Conservation (phyloP, 2,888 invertebrate species). For the Campaea margaritaria region DNA sequence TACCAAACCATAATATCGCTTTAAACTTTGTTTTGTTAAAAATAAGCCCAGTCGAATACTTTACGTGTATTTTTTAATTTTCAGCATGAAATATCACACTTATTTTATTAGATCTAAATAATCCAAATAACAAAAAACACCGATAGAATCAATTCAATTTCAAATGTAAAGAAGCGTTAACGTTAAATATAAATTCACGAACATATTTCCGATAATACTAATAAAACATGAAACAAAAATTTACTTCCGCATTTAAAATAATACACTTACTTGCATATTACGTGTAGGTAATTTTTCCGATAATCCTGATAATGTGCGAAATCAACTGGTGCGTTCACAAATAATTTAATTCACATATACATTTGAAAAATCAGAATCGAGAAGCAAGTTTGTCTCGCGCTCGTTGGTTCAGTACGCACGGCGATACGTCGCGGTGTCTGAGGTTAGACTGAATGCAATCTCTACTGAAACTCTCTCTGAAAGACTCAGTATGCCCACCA, state of each 20-base stretch:
- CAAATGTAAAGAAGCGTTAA: too few species aligned
- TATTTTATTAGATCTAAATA: not conserved
- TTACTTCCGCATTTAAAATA: not conserved
- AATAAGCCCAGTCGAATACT: too few species aligned
- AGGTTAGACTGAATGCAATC: conserved; percentile 17
- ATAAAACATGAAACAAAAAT: not conserved
- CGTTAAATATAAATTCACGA: too few species aligned
- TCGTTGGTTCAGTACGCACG: not conserved
- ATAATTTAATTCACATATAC: conserved; percentile 1
- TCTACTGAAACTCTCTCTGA: conserved; percentile 18
- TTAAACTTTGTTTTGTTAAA: conserved; percentile 1
- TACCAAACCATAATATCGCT: too few species aligned
- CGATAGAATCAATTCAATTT: too few species aligned
- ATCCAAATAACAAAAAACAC: too few species aligned
- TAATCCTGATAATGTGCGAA: conserved; percentile 4
- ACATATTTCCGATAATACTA: not conserved
- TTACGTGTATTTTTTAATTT: too few species aligned
- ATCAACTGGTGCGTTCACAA: not conserved
- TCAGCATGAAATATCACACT: not conserved
- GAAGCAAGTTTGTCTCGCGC: conserved; percentile 4
- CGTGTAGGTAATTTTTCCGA: not conserved
- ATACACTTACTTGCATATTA: conserved; percentile 30
- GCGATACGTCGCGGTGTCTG: conserved; percentile 18
- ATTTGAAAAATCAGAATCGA: conserved; percentile 4
- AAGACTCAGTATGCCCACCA: not conserved